Base-by-base conservation (phyloP, 2,888 invertebrate genomes). In the Seira musarum region DNA sequence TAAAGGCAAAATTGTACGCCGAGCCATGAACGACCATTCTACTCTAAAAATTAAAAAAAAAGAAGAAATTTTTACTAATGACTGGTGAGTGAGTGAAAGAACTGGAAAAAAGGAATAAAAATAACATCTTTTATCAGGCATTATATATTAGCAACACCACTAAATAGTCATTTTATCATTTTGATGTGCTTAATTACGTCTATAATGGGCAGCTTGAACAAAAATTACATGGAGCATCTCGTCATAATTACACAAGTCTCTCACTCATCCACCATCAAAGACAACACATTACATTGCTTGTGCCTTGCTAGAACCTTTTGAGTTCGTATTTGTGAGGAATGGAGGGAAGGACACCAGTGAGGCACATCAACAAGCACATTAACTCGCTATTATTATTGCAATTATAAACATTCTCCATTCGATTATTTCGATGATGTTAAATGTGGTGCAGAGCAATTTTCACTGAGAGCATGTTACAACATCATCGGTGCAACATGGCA, bases 311-410 rank as follows among this genome's bases (percentile, higher is more conserved):
- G 13, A 40, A 40, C 40, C 6, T 8, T 40, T 40, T 6, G 13
- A 40, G 6, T 40, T 40, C 40, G 13, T 40, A 8, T 8, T 8
- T 40, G 40, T 8, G n/a, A 57, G 57, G 10, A n/a, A 57, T 57
- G 57, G n/a, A n/a, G n/a, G n/a, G 57, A 17, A 40, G 40, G 5
- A 57, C 57, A n/a, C 10, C 15, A 5, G 17, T n/a, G n/a, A 8
- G 17, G 57, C 57, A n/a, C 57, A 57, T 57, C 57, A 57, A 57
- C 57, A 57, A 57, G 57, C 57, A 17, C 57, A 57, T 57, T 57
- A 57, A 57, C 57, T 57, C 57, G 3, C 57, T n/a, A 57, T 57
- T 57, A 8, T 15, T 57, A 57, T 57, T n/a, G n/a, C 57, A 57
- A 57, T 57, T 57, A 57, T 40, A 40, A 13, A n/a, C n/a, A n/a